Percentiles rank a stretch among this genome's conserved stretches.
These are phyloP conservation scores for Ephialtes manifestator DNA, from an alignment of 2,888 invertebrate genomes.

Conservation along the genomic window DNA sequence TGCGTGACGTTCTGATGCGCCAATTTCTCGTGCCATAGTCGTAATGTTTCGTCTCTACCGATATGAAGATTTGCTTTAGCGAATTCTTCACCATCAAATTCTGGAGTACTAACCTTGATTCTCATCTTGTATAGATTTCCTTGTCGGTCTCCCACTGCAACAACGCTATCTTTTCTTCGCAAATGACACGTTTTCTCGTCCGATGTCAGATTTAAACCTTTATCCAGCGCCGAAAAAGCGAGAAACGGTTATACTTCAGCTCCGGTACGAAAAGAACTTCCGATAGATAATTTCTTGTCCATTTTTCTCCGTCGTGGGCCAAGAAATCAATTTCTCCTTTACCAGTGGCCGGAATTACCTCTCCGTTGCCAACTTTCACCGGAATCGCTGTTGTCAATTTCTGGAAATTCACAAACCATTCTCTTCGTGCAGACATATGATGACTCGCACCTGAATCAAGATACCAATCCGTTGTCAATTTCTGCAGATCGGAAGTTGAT, in stretches of 20 bases:
- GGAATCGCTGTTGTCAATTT: not conserved
- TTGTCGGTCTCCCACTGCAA: no score
- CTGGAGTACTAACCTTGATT: no score
- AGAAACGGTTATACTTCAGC: not conserved
- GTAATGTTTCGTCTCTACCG: no score
- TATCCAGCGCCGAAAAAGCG: not conserved
- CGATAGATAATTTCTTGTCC: not conserved
- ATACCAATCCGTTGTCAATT: not conserved
- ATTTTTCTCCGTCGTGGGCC: not conserved
- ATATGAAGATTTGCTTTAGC: no score
- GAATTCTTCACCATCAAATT: no score
- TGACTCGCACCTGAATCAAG: constrained; percentile 20
- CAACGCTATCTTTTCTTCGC: not conserved
- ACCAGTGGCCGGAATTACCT: not conserved
- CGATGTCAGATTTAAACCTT: not conserved
- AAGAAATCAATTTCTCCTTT: constrained; percentile 6
- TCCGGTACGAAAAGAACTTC: not conserved
- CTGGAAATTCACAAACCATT: not conserved
- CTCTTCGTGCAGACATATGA: not conserved
- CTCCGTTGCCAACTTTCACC: not conserved
- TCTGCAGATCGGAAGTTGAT: not conserved
- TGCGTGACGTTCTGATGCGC: no score
- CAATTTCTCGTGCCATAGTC: no score
- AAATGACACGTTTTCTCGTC: not conserved
- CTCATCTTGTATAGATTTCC: no score